Base-by-base conservation (phyloP, 1,140 invertebrate species). In the Cryptotermes secundus region DNA sequence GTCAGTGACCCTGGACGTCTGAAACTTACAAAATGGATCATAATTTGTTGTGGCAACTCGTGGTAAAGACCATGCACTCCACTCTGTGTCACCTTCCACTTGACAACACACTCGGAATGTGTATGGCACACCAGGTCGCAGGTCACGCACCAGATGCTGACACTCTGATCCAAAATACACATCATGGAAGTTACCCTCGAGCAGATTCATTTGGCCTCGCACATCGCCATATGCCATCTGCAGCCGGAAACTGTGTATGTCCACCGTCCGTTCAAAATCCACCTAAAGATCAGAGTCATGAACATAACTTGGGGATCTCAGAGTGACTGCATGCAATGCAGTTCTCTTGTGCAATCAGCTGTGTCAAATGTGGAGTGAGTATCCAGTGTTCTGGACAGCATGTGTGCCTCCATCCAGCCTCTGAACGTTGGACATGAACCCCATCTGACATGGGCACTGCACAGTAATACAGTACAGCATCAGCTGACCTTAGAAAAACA, bases 1-100 rank as follows among this genome's bases (percentile, higher is more conserved):
- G 19, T 49, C 45, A 49, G 12, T 0, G 1, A 19, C 45, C 19
- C 1, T 49, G 45, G 14, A 72, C 14, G 19, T 38, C 12, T n/a
- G 35, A 22, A 42, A 86, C 85, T 85, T 65, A 86, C 86, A 26
- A 85, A 86, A 87, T 10, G 84, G 82, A 22, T 82, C 59, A 4
- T 81, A 82, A 34, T 82, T 79, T 14, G 86, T 86, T 38, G 65
- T 45, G 14, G 86, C 86, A 79, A 87, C 86, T 22, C 42, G 49
- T 1, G 86, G 86, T 72, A 87, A 82, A 79, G 86, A 86, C 86
- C 86, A 87, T 22, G 86, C 86, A 84, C 86, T 83, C 85, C 85
- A 86, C 35, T 83, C 82, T 2, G 80, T 45, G 31, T 83, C 85
- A 16, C 85, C 85, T 42, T 85, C 85, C 9, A 81, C 84, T 72